phyloP scores from a whole-genome alignment of 2,888 invertebrate species.

The Vannuccia rotundouncinata region DNA sequence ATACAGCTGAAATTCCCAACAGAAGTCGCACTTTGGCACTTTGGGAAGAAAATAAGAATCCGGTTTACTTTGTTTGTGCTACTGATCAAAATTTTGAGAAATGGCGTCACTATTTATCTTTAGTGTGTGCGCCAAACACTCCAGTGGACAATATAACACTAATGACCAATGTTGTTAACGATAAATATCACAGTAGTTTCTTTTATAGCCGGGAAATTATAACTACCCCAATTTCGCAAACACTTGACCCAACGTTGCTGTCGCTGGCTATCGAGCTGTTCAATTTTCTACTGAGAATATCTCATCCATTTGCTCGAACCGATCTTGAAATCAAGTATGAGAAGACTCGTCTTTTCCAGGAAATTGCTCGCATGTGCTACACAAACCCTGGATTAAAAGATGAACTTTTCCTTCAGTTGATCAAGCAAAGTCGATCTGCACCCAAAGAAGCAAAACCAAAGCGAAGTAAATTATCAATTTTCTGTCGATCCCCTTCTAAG shows the following conservation, averaged over 20 bases:
- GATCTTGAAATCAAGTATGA: not conserved
- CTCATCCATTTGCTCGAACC: not conserved
- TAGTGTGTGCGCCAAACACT: not conserved
- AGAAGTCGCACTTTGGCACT: constrained; percentile 33
- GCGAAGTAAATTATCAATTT: constrained; percentile 19
- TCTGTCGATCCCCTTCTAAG: constrained; percentile 3
- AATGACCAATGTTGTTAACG: not conserved
- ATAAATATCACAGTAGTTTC: constrained; percentile 12
- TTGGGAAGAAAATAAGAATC: constrained; percentile 28
- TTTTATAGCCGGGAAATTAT: constrained; percentile 12
- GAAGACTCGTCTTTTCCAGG: not conserved
- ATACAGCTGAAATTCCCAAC: constrained; percentile 28
- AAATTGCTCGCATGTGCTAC: constrained; percentile 37
- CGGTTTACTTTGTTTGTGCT: constrained; percentile 32
- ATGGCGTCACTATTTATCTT: constrained; percentile 35
- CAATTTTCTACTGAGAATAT: not conserved
- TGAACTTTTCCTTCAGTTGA: constrained; percentile 38
- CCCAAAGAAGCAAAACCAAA: constrained; percentile 18
- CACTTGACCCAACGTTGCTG: not conserved
- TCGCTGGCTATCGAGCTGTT: constrained; percentile 21
- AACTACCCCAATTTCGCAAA: constrained; percentile 29
- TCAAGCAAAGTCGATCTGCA: constrained; percentile 32
- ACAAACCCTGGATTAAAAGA: constrained; percentile 38
- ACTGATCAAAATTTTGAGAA: constrained; percentile 35
- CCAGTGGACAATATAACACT: not conserved